Evolutionary conservation across 1,140 invertebrate genomes (phyloP).

Genomic region (Ceratina japonica): DNA sequence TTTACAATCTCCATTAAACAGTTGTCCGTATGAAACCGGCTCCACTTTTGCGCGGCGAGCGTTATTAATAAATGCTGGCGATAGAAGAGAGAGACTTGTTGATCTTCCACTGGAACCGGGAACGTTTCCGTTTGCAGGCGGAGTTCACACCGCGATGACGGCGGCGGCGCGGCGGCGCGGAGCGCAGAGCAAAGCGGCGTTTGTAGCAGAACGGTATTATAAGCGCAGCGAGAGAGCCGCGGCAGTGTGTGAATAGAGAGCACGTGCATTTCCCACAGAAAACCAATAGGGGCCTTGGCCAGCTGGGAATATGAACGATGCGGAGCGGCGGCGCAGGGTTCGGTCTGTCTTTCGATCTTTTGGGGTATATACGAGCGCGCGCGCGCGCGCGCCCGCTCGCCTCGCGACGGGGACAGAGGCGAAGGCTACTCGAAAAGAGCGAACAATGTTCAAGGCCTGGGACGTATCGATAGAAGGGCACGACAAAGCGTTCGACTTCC

Average conservation of each 20-base stretch:
- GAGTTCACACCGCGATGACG: too few species aligned
- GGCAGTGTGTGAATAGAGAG: slow-evolving; percentile 76
- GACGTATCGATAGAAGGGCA: slow-evolving; percentile 32
- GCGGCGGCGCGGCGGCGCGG: slow-evolving; percentile 27
- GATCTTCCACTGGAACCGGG: background rate
- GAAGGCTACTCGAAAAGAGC: slow-evolving; percentile 33
- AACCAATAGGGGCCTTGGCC: slow-evolving; percentile 69
- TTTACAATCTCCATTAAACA: background rate
- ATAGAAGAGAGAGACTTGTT: background rate
- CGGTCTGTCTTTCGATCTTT: slow-evolving; percentile 46
- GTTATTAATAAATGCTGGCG: too few species aligned
- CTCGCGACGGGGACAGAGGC: slow-evolving; percentile 31
- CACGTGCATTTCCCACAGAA: slow-evolving; percentile 79
- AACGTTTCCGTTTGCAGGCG: slow-evolving; percentile 7
- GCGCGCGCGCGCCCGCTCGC: too few species aligned
- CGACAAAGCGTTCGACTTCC: slow-evolving; percentile 24
- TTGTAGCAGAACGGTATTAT: slow-evolving; percentile 59
- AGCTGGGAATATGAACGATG: slow-evolving; percentile 65
- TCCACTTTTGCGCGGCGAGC: too few species aligned
- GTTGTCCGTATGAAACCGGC: too few species aligned
- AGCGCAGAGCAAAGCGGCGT: slow-evolving; percentile 22
- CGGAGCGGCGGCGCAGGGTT: slow-evolving; percentile 38
- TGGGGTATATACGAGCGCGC: too few species aligned
- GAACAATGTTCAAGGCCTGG: slow-evolving; percentile 28
- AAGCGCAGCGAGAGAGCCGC: slow-evolving; percentile 53